Evolutionary conservation across 1,140 invertebrate genomes (phyloP).

Genomic region (Sinonovacula constricta): DNA sequence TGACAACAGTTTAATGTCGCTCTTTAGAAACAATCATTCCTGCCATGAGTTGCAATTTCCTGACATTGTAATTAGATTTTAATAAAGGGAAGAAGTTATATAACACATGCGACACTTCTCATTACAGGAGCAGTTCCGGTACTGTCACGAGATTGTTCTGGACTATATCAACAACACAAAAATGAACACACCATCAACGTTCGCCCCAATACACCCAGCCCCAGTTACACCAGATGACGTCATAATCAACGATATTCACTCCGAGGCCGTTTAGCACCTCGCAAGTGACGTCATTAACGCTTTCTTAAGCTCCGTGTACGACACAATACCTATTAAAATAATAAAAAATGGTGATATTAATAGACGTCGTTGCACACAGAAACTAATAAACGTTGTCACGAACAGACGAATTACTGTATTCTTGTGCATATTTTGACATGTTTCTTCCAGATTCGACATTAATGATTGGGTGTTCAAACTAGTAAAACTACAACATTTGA

Average conservation of each 20-base stretch:
- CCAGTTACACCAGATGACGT: neutral
- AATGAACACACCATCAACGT: conserved; percentile 20
- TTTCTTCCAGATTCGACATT: no score
- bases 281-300: neutral
- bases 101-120: no score
- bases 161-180: conserved; percentile 42
- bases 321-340: neutral
- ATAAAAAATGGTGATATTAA: neutral
- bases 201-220: neutral
- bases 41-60: no score
- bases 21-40: no score
- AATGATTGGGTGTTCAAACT: no score
- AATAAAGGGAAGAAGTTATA: no score
- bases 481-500: no score
- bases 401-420: no score
- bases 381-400: neutral
- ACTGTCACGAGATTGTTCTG: conserved; percentile 47
- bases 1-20: no score
- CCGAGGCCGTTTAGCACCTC: neutral
- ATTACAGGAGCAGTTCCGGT: conserved; percentile 48
- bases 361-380: neutral
- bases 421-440: no score
- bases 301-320: neutral
- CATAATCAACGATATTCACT: neutral
- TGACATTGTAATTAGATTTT: no score